phyloP scores from a whole-genome alignment of 2,797 vertebrate genomes.

The Enteromius mattozi region DNA sequence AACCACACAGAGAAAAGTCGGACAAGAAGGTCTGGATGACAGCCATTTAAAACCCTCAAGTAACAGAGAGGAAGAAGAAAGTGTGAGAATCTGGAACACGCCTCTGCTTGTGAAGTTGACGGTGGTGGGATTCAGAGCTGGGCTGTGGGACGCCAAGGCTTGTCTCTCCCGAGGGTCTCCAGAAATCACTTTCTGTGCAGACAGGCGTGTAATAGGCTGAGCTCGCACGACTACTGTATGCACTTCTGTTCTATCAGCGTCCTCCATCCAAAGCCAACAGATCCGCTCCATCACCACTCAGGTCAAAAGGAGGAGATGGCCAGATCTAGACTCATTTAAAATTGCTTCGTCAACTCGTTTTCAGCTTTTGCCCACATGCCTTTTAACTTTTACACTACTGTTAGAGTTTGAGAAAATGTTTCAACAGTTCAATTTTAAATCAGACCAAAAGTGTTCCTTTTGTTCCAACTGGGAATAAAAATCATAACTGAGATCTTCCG shows the following conservation, averaged over 20 bases:
- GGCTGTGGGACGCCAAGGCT: conserved; percentile 35
- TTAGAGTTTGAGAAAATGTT: neutral
- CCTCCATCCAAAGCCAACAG: conserved; percentile 8
- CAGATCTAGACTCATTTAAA: conserved; percentile 6
- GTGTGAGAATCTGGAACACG: neutral
- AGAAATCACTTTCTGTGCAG: conserved; percentile 51
- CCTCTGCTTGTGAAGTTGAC: neutral
- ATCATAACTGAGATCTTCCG: neutral
- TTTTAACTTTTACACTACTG: neutral
- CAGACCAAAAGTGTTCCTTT: neutral
- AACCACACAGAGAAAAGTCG: neutral
- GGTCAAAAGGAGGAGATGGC: neutral
- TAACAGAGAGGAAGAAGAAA: neutral
- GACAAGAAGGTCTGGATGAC: neutral
- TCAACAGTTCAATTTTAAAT: neutral
- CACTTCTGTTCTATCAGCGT: conserved; percentile 9
- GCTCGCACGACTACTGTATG: conserved; percentile 2
- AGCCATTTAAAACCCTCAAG: neutral
- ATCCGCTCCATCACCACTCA: neutral
- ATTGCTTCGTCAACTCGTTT: neutral
- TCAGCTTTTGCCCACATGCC: neutral
- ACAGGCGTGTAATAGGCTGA: conserved; percentile 64
- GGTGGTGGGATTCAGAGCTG: neutral
- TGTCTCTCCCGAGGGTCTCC: conserved; percentile 25
- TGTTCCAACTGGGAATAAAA: neutral